A percentile compares a stretch with the other conserved stretches of the same genome.
These are phyloP conservation scores for Margarornis squamiger DNA, from an alignment of 2,797 vertebrate genomes.

Conservation along the genomic window DNA sequence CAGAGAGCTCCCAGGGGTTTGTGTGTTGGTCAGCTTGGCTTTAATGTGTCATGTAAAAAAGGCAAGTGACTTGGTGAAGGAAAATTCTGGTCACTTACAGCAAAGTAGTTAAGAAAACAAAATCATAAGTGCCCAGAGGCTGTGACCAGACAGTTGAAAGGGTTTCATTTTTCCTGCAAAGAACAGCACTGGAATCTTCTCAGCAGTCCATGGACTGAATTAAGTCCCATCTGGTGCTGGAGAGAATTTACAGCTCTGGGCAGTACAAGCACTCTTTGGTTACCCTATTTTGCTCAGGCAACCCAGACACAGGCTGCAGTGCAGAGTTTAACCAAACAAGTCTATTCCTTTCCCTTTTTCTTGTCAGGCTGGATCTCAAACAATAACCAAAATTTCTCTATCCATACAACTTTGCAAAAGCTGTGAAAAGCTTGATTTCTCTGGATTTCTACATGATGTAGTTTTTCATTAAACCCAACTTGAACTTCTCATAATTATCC, in stretches of 20 bases:
- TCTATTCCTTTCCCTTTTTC: constrained; percentile 2
- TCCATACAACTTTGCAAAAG: background rate
- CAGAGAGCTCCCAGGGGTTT: background rate
- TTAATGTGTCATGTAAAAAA: constrained; percentile 14
- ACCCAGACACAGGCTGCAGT: background rate
- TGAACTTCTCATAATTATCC: background rate
- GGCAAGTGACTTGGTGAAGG: background rate
- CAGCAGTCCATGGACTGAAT: background rate
- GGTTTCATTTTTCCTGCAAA: constrained; percentile 33
- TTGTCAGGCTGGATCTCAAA: background rate
- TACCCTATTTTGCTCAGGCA: background rate
- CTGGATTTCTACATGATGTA: background rate
- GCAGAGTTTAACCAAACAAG: constrained; percentile 37
- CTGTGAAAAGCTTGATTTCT: background rate
- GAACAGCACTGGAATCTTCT: constrained; percentile 11
- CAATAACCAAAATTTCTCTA: background rate
- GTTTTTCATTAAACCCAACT: constrained; percentile 10
- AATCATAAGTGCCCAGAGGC: constrained; percentile 4
- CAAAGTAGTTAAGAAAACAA: constrained; percentile 23
- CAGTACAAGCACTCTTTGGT: constrained; percentile 1
- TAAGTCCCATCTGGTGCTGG: constrained; percentile 14
- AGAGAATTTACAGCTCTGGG: constrained; percentile 35
- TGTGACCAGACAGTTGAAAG: constrained; percentile 28
- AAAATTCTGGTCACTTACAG: constrained; percentile 18
- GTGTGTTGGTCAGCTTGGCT: background rate